Percentiles rank a stretch among this genome's conserved stretches.
Conservation (phyloP, 2,888 invertebrate genomes). For the Strigamia maritima region DNA sequence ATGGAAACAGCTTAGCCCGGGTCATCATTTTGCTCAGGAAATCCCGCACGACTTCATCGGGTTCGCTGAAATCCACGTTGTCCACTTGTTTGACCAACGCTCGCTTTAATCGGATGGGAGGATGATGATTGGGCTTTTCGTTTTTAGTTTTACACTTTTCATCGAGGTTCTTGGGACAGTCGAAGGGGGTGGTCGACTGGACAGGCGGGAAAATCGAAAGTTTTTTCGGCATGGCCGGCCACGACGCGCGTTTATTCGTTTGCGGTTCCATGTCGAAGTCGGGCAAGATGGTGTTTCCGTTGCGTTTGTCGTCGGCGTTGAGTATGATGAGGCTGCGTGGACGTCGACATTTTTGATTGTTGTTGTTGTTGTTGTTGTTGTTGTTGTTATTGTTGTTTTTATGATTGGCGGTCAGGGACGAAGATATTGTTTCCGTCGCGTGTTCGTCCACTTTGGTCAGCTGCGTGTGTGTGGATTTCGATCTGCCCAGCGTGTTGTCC, state of each 20-base stretch:
- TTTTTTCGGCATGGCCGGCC: conserved; percentile 6
- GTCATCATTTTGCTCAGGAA: conserved; percentile 28
- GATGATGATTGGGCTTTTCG: not conserved
- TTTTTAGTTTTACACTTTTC: not conserved
- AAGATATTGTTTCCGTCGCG: not conserved
- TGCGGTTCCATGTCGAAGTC: conserved; percentile 38
- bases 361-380: conserved; percentile 18
- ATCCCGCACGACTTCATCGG: not conserved
- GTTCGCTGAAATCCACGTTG: not conserved
- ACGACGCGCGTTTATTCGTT: conserved; percentile 9
- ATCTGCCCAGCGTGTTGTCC: conserved; percentile 17
- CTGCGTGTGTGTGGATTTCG: conserved; percentile 40
- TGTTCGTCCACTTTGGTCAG: conserved; percentile 40
- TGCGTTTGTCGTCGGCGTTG: conserved; percentile 41
- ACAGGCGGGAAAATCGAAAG: not conserved
- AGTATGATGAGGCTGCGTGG: conserved; percentile 41
- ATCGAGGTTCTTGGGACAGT: not conserved
- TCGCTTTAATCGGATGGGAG: not conserved
- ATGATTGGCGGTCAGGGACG: conserved; percentile 34
- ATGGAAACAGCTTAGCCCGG: conserved; percentile 40
- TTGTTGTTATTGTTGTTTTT: conserved; percentile 39
- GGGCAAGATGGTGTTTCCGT: conserved; percentile 42
- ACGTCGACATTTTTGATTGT: conserved; percentile 8
- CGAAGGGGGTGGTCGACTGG: too few species aligned
- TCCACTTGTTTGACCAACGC: not conserved